Evolutionary conservation across 2,888 invertebrate genomes (phyloP).

Genomic region (Lathronympha strigana): DNA sequence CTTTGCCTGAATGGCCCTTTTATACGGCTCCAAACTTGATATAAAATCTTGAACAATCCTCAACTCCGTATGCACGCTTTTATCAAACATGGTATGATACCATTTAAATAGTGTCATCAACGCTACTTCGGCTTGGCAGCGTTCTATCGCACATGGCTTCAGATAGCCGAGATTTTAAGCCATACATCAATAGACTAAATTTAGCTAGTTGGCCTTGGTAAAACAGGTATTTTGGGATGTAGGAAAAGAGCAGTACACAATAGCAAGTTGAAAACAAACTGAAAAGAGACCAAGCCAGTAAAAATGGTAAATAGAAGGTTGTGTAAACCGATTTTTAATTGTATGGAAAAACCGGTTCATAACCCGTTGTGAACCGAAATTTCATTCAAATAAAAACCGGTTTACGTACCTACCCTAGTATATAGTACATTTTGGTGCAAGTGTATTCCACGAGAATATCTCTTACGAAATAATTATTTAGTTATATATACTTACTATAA

Average conservation of each 20-base stretch:
- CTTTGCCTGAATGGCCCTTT: no score
- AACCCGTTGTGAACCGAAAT: no score
- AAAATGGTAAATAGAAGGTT: no score
- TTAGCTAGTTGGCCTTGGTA: background rate
- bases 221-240: background rate
- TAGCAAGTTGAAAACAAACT: background rate
- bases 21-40: no score
- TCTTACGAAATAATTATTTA: no score
- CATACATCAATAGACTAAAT: constrained; percentile 19
- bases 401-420: no score
- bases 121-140: constrained; percentile 13
- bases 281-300: background rate
- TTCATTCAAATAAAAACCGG: no score
- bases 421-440: no score
- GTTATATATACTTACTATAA: no score
- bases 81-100: background rate
- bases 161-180: constrained; percentile 6
- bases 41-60: background rate
- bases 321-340: no score
- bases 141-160: constrained; percentile 10
- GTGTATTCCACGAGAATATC: no score
- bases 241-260: background rate
- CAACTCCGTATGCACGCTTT: background rate
- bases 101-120: constrained; percentile 23
- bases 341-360: no score